phyloP scores from a whole-genome alignment of 2,113 vertebrate genomes.

The Myodes glareolus region DNA sequence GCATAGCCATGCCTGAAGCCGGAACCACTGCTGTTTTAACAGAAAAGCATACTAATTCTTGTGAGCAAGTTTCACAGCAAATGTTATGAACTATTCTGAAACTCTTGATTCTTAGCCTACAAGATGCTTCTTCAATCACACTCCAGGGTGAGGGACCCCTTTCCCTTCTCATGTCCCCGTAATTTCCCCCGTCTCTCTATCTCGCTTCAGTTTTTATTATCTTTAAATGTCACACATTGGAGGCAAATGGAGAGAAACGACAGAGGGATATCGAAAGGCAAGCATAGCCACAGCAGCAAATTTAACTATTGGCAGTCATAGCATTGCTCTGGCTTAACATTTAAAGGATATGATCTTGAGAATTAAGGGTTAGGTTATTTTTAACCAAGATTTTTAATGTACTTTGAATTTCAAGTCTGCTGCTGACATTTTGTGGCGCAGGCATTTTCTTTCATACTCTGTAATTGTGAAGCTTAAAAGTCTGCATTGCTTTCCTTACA shows the following conservation, averaged over 20 bases:
- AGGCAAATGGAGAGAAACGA: not conserved
- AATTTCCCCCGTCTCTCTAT: not conserved
- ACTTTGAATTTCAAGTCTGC: constrained; percentile 54
- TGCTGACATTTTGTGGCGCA: constrained; percentile 11
- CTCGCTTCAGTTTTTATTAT: not conserved
- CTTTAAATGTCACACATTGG: constrained; percentile 24
- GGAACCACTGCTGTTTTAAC: not conserved
- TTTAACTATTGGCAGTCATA: constrained; percentile 11
- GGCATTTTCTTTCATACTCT: constrained; percentile 43
- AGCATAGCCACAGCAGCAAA: not conserved
- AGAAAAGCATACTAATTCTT: not conserved
- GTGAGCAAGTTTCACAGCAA: not conserved
- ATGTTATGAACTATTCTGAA: not conserved
- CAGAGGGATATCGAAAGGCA: not conserved
- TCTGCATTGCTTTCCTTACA: not conserved
- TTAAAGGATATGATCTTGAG: constrained; percentile 41
- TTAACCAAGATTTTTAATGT: constrained; percentile 35
- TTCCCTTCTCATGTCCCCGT: not conserved
- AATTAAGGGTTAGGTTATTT: not conserved
- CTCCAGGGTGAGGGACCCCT: not conserved
- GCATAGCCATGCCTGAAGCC: not conserved
- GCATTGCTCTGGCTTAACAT: not conserved
- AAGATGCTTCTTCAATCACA: not conserved
- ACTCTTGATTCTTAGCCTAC: not conserved
- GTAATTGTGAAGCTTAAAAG: not conserved